Evolutionary conservation across 92 coral and sea anemone species (phyloP).

Genomic region (Pocillopora grandis): DNA sequence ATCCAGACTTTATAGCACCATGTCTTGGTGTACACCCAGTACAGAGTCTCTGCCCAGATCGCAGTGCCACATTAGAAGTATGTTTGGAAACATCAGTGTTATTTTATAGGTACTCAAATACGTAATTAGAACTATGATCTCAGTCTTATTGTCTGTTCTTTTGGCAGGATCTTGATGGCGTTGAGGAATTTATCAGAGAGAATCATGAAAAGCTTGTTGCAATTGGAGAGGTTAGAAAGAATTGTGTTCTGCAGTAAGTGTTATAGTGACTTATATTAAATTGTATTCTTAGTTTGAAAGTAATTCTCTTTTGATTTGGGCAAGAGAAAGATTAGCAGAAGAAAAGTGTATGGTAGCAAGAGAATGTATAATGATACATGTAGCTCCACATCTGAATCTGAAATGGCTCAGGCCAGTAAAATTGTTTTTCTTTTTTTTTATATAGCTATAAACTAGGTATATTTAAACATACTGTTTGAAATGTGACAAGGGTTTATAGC

Average conservation of each 20-base stretch:
- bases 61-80: constrained; percentile 69
- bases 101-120: no score
- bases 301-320: no score
- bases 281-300: background rate
- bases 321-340: no score
- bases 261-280: no score
- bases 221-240: constrained; percentile 77
- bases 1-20: constrained; percentile 82
- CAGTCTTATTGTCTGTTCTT: background rate
- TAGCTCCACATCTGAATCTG: no score
- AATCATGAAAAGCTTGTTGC: constrained; percentile 82
- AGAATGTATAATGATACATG: no score
- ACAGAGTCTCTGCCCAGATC: constrained; percentile 69
- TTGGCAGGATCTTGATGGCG: constrained; percentile 84
- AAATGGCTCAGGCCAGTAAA: no score
- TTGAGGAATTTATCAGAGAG: constrained; percentile 69
- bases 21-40: constrained; percentile 95
- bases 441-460: no score
- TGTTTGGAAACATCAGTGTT: background rate
- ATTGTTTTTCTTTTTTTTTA: no score
- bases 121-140: background rate
- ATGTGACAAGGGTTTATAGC: no score
- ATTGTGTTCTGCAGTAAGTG: background rate
- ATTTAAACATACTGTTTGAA: no score
- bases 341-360: no score